phyloP scores from a whole-genome alignment of 2,888 invertebrate genomes.

The Slavum lentiscoides region DNA sequence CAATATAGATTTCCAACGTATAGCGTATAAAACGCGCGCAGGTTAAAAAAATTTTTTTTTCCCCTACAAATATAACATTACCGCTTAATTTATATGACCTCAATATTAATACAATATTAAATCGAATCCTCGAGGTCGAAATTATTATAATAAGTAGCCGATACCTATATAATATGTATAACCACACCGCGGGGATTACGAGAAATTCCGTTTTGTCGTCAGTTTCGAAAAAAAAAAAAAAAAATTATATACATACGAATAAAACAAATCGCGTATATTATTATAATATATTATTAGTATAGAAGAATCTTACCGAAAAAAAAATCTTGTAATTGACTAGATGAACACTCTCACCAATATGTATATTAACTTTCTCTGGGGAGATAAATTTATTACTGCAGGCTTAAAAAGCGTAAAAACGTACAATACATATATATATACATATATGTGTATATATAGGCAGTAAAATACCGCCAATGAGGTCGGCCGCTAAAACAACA shows the following conservation, averaged over 20 bases:
- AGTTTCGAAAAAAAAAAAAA: background rate
- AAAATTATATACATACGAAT: too few relatives aligned
- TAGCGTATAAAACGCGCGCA: background rate
- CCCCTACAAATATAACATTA: slow-evolving; percentile 4
- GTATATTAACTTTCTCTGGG: slow-evolving; percentile 43
- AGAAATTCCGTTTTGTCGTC: background rate
- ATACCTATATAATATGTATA: background rate
- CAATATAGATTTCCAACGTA: slow-evolving; percentile 15
- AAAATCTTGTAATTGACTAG: slow-evolving; percentile 42
- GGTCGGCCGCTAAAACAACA: slow-evolving; percentile 53
- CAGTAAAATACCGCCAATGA: slow-evolving; percentile 47
- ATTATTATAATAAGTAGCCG: background rate
- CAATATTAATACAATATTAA: slow-evolving; percentile 16
- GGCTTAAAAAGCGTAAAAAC: slow-evolving; percentile 1
- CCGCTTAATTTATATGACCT: slow-evolving; percentile 19
- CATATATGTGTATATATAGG: too few relatives aligned
- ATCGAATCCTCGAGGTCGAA: slow-evolving; percentile 6
- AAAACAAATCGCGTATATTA: background rate
- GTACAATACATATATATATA: too few relatives aligned
- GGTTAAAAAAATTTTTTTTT: slow-evolving; percentile 4
- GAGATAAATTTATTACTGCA: slow-evolving; percentile 35
- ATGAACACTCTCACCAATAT: slow-evolving; percentile 43
- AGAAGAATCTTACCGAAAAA: slow-evolving; percentile 34
- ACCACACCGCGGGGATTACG: too few relatives aligned
- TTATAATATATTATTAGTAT: slow-evolving; percentile 1